A percentile compares a stretch with the other conserved stretches of the same genome.
Evolutionary conservation across 2,888 invertebrate species (phyloP).

Genomic region (Cacoxenus indagator): DNA sequence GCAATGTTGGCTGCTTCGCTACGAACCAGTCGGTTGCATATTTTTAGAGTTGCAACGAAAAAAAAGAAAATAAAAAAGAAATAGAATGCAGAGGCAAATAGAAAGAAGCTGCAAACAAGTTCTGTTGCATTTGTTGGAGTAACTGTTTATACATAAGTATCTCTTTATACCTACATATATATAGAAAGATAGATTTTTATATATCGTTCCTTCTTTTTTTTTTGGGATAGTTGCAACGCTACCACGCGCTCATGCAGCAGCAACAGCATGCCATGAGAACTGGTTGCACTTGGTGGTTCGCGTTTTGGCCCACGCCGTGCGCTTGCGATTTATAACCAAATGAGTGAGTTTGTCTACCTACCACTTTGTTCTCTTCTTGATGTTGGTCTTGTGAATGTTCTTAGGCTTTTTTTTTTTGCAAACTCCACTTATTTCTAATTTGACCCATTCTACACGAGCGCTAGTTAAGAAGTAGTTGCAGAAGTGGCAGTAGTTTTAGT

Average conservation of each 20-base stretch:
- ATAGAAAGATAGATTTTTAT: not conserved
- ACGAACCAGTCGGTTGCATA: conserved; percentile 17
- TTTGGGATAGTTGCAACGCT: not conserved
- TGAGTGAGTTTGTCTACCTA: conserved; percentile 6
- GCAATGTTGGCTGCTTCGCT: not conserved
- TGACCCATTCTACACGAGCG: conserved; percentile 12
- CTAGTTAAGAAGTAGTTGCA: too few species aligned
- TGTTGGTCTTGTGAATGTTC: not conserved
- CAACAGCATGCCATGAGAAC: conserved; percentile 3
- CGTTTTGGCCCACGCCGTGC: not conserved
- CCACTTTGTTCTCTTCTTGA: not conserved
- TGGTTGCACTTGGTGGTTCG: conserved; percentile 11
- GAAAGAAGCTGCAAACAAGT: conserved; percentile 59
- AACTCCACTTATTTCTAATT: conserved; percentile 6
- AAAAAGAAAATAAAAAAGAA: not conserved
- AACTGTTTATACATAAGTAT: conserved; percentile 19
- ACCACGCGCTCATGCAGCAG: not conserved
- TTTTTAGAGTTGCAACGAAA: not conserved
- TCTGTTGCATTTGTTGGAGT: conserved; percentile 28
- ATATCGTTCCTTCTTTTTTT: not conserved
- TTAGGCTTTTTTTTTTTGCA: not conserved
- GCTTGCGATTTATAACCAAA: conserved; percentile 17
- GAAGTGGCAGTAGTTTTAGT: not conserved
- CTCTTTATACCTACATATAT: not conserved
- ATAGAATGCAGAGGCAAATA: conserved; percentile 32